Conservation (phyloP, 2,888 invertebrate genomes). For the Kryphioiulus occultus region DNA sequence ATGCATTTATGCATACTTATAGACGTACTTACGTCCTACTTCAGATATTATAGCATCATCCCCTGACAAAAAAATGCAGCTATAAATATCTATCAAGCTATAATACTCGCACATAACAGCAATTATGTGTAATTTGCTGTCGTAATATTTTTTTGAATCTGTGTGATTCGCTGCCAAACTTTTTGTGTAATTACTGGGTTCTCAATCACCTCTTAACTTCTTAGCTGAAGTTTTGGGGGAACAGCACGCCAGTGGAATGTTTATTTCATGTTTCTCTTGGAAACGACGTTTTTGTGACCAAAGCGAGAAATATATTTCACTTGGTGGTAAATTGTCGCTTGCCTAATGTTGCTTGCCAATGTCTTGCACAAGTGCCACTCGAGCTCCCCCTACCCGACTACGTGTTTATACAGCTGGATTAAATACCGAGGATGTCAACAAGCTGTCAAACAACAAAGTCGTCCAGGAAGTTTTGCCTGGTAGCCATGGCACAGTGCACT, state of each 20-base stretch:
- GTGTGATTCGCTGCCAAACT: too few species aligned
- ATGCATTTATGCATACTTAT: too few species aligned
- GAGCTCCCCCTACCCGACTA: background rate
- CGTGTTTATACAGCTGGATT: constrained; percentile 18
- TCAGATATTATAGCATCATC: too few species aligned
- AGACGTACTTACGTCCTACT: too few species aligned
- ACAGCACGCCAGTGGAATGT: background rate
- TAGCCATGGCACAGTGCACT: background rate
- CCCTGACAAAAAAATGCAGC: too few species aligned
- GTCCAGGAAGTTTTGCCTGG: background rate
- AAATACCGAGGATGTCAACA: background rate
- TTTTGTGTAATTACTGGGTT: too few species aligned
- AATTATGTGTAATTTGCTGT: too few species aligned
- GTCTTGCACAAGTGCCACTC: background rate
- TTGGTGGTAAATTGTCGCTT: background rate
- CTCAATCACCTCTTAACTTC: too few species aligned
- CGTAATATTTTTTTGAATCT: too few species aligned
- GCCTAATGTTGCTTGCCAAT: background rate
- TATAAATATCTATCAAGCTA: too few species aligned
- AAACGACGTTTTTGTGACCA: background rate
- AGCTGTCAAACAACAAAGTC: background rate
- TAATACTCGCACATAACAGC: too few species aligned
- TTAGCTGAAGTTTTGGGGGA: too few species aligned
- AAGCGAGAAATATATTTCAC: background rate
- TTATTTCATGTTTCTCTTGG: background rate